Evolutionary conservation across 2,797 vertebrate genomes (phyloP).

Genomic region (Sebastes jordani): DNA sequence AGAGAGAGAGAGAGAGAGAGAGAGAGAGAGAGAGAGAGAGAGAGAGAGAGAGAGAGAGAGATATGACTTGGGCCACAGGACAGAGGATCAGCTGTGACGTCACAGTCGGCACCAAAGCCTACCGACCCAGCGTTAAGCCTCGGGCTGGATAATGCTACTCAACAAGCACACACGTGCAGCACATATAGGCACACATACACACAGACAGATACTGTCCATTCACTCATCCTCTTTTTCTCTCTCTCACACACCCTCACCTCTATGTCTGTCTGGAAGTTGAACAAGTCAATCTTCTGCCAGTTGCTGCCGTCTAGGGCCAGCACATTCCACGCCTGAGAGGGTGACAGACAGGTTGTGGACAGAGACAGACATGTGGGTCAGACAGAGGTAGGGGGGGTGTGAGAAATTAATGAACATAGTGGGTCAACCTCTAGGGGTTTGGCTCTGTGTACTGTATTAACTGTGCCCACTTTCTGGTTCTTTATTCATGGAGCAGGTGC

Average conservation of each 20-base stretch:
- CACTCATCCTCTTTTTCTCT: background rate
- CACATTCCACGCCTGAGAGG: constrained; percentile 92
- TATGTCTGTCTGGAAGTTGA: constrained; percentile 97
- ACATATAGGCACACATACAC: background rate
- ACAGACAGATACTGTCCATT: background rate
- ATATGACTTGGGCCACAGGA: constrained; percentile 56
- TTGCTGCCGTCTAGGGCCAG: constrained; percentile 97
- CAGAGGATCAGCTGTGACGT: constrained; percentile 72
- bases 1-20: background rate
- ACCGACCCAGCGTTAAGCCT: constrained; percentile 77
- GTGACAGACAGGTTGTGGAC: constrained; percentile 43
- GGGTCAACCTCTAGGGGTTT: background rate
- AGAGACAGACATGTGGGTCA: constrained; percentile 50
- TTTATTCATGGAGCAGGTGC: background rate
- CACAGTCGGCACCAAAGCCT: constrained; percentile 73
- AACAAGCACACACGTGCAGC: constrained; percentile 29
- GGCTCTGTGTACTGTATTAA: background rate
- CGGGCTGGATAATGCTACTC: constrained; percentile 68
- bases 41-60: constrained; percentile 13
- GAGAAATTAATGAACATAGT: background rate
- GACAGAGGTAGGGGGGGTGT: background rate
- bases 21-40: constrained; percentile 10
- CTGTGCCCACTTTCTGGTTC: background rate
- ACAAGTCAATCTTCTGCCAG: constrained; percentile 97
- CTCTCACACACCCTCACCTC: constrained; percentile 84